Evolutionary conservation across 2,113 vertebrate genomes (phyloP), one percentile per base, ranked within the genome.

Genomic region (Hassar affinis): DNA sequence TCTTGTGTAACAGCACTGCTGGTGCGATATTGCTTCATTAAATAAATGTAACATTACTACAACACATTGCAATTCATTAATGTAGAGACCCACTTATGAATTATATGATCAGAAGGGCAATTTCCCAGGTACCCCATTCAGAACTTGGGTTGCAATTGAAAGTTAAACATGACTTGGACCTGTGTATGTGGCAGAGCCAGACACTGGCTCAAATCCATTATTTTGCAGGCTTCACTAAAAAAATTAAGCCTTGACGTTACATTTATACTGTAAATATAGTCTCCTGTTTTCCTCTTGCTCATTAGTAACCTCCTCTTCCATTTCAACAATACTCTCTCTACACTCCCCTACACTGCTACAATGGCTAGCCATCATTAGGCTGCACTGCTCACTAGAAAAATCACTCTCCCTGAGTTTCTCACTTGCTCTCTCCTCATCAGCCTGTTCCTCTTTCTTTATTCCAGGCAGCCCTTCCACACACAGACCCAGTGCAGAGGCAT

Each of bases 291-390:
- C 76, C 54, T 25, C 2, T 33, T 62, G 33, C 35, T 33, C 68
- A 27, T 66, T 11, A 25, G 25, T 14, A 80, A 47, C 78, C 61
- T 76, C 83, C 85, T 57, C 62, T 20, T 30, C 49, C 18, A 45
- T 78, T 33, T 76, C 57, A 61, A 52, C 33, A 38, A 42, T 59
- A 42, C 2, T 52, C 30, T 76, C 57, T 18, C 51, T 52, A 20
- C 20, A 33, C 6, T 33, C 30, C 17, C 27, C 38, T 56, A 4
- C 35, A 52, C 75, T 69, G n/a, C 51, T 15, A 45, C 68, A 78
- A 78, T 78, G 51, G 69, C 51, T 56, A 3, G 1, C 61, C 75
- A 72, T 79, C 76, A 71, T 84, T 72, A 79, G n/a, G 49, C 72
- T 76, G 47, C 20, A 68, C 5, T 54, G 61, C 10, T 20, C 47